These are phyloP conservation scores for Thomomys bottae DNA, from an alignment of 2,113 vertebrate species.

Conservation along the genomic window DNA sequence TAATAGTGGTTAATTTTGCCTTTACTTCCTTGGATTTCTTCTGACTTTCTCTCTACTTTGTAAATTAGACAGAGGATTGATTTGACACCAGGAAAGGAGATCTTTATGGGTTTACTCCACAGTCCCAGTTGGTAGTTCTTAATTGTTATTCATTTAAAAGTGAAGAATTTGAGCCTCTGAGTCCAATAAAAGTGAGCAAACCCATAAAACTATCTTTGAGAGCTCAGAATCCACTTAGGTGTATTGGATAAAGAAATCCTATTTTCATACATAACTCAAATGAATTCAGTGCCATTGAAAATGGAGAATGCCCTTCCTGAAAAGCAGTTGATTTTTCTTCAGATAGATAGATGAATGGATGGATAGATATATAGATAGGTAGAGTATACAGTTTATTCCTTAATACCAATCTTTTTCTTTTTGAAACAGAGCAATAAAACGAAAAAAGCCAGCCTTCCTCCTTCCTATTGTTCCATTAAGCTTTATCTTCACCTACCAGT, in stretches of 20 bases:
- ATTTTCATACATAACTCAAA: conserved; percentile 7
- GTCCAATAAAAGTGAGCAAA: conserved; percentile 41
- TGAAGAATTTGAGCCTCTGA: not conserved
- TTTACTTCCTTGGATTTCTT: conserved; percentile 38
- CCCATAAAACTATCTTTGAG: not conserved
- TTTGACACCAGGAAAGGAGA: not conserved
- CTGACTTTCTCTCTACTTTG: conserved; percentile 36
- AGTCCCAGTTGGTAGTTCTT: not conserved
- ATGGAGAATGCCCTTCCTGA: conserved; percentile 20
- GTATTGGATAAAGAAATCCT: conserved; percentile 23
- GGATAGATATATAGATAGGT: not conserved
- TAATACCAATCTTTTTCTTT: conserved; percentile 18
- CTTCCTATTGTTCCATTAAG: conserved; percentile 89
- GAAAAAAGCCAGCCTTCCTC: conserved; percentile 86
- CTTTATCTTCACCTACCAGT: conserved; percentile 90
- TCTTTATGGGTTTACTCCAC: not conserved
- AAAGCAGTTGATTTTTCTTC: not conserved
- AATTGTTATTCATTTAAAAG: conserved; percentile 32
- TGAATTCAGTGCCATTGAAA: conserved; percentile 11
- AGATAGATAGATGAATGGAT: not conserved
- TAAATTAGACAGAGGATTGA: conserved; percentile 54
- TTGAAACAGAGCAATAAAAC: conserved; percentile 88
- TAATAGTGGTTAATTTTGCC: conserved; percentile 25
- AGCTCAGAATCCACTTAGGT: conserved; percentile 2
- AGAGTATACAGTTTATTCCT: conserved; percentile 16